phyloP scores from a whole-genome alignment of 2,797 vertebrate species.

The Trachops cirrhosus region DNA sequence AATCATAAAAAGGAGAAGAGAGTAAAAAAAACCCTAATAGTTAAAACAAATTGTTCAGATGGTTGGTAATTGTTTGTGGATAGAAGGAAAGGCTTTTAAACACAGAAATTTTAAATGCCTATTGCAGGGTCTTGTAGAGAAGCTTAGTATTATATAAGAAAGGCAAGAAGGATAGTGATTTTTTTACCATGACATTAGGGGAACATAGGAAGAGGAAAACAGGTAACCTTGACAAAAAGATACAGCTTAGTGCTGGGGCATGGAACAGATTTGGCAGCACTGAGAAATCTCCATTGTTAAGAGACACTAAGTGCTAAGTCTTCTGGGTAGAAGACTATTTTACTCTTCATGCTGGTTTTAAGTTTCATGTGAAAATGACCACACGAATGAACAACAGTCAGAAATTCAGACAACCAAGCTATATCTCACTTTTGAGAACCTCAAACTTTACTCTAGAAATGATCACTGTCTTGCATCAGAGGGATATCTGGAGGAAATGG shows the following conservation, averaged over 20 bases:
- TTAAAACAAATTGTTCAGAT: conserved; percentile 24
- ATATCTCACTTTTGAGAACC: background rate
- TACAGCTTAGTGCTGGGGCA: background rate
- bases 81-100: conserved; percentile 26
- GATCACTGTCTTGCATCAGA: background rate
- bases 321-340: background rate
- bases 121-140: background rate
- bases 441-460: background rate
- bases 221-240: background rate
- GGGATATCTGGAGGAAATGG: rapidly evolving
- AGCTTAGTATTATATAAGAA: background rate
- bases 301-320: background rate
- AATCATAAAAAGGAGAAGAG: background rate
- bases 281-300: background rate
- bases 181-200: background rate
- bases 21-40: background rate
- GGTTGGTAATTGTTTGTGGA: conserved; percentile 30
- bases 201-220: background rate
- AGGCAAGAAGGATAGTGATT: background rate
- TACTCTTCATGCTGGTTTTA: background rate
- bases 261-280: background rate
- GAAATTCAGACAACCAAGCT: background rate
- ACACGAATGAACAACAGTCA: background rate
- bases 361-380: background rate
- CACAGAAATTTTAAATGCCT: background rate